phyloP scores from a whole-genome alignment of 2,888 invertebrate species.

The Mythimna ferrago region DNA sequence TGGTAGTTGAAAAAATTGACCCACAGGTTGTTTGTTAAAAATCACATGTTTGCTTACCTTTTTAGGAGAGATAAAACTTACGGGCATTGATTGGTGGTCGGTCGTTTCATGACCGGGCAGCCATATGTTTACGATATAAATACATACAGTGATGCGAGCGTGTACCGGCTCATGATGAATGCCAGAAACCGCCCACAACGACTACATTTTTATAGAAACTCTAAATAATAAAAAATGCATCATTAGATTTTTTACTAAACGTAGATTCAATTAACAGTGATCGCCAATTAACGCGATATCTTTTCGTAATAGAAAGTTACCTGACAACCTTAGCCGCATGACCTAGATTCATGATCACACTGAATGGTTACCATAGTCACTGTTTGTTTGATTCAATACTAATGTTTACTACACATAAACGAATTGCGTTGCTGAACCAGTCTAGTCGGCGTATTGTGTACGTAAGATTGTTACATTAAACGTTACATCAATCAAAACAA shows the following conservation, averaged over 20 bases:
- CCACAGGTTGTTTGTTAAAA: conserved; percentile 45
- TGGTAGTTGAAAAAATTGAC: conserved; percentile 11
- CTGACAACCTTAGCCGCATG: conserved; percentile 67
- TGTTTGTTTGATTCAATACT: conserved; percentile 67
- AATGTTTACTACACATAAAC: conserved; percentile 55
- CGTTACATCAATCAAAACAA: conserved; percentile 68
- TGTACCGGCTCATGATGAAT: conserved; percentile 79
- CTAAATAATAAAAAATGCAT: conserved; percentile 27
- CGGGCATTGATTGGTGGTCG: conserved; percentile 73
- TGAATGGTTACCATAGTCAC: conserved; percentile 71
- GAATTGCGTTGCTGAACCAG: conserved; percentile 34
- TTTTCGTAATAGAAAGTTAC: conserved; percentile 66
- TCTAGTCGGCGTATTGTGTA: conserved; percentile 41
- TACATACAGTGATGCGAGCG: conserved; percentile 73
- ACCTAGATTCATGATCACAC: conserved; percentile 73
- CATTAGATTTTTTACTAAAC: conserved; percentile 30
- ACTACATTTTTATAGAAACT: conserved; percentile 45
- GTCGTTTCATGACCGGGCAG: conserved; percentile 74
- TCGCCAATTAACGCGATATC: conserved; percentile 48
- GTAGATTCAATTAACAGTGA: conserved; percentile 45
- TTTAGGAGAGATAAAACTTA: conserved; percentile 68
- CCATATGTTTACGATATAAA: conserved; percentile 89
- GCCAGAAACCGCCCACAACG: conserved; percentile 85
- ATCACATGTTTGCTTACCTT: conserved; percentile 57
- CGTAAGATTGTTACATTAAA: conserved; percentile 53